Base-by-base conservation (phyloP, 2,888 invertebrate genomes). In the Cataglyphis albicans region DNA sequence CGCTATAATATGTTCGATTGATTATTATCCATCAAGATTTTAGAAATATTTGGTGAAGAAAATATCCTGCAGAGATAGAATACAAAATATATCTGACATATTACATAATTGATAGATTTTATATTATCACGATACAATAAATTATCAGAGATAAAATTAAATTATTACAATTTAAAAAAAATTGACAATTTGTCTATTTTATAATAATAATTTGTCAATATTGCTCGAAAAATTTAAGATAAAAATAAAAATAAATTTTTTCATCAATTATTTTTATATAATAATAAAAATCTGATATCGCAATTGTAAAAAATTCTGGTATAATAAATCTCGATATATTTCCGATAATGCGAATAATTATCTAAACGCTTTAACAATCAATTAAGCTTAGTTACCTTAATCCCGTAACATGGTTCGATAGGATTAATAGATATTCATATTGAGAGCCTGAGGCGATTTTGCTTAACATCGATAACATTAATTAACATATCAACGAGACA, bases 401-500 rank as follows among this genome's bases (percentile, higher is more conserved):
- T 59, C 59, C 68, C n/a, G 35, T 12, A 68, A 21, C 32, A 64
- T 67, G 72, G 63, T 82, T 76, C 55, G 52, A 52, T 29, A 32
- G 70, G 38, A 81, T 87, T 87, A 80, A 85, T 85, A 81, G 81
- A 82, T 63, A 82, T 57, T 48, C 75, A 18, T 29, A 25, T 82
- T 80, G 84, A 59, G 65, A 72, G 65, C 63, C 67, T 63, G 68
- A 68, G 68, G 76, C 81, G 52, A 68, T 55, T 64, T 73, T 59
- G 65, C 75, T 65, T 82, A 78, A 81, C 89, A 88, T 90, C 89
- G 89, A 92, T 91, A 91, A 91, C 87, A 82, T 91, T 91, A 91
- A 92, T 92, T 92, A 92, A 91, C 91, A 90, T 91, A 91, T 91
- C 90, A 91, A 89, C 81, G 84, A 86, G 84, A 88, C 86, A 87